Base-by-base conservation (phyloP, 2,888 invertebrate genomes). In the Pocota personata region DNA sequence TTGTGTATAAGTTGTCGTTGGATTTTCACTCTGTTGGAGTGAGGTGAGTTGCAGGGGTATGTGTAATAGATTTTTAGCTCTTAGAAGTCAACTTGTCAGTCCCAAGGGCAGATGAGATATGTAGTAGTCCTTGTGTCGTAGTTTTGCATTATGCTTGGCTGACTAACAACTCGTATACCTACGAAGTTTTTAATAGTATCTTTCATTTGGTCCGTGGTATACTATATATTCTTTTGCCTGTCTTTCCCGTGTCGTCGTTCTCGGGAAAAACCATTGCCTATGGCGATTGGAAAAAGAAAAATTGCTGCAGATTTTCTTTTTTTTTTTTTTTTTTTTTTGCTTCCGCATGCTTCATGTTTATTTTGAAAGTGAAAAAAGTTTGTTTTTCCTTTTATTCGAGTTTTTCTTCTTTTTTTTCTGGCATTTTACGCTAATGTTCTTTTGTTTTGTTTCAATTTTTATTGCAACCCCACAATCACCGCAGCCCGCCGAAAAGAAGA, bases 381-480 rank as follows among this genome's bases (percentile, higher is more conserved):
- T 79, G 12, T 69, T 84, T 69, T 69, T 48, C 10, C 24, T 4
- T 24, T 24, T 24, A 3, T 24, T 24, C 24, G 24, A 3, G 14
- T 27, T 46, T 35, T 10, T 48, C 60, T 62, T n/a, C 32, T 27
- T 37, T 27, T 46, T 21, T 52, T 57, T 24, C 66, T 50, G 57
- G 16, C 57, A 66, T 83, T 83, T 78, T 84, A 79, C 80, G 80
- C 71, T 84, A 80, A 86, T 86, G 76, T 76, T 46, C 71, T 86
- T 71, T 80, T 84, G 84, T 84, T 80, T 86, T 80, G 80, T 76
- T 86, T 86, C 75, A 69, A 76, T 83, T 84, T 79, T 84, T 76
- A 80, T 75, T 76, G 60, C 84, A 35, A 57, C 52, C 62, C 75
- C 73, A 35, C 32, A 30, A 50, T 16, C 55, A 55, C 30, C 66